Evolutionary conservation across 2,888 invertebrate genomes (phyloP).

Genomic region (Shargacucullia verbasci): DNA sequence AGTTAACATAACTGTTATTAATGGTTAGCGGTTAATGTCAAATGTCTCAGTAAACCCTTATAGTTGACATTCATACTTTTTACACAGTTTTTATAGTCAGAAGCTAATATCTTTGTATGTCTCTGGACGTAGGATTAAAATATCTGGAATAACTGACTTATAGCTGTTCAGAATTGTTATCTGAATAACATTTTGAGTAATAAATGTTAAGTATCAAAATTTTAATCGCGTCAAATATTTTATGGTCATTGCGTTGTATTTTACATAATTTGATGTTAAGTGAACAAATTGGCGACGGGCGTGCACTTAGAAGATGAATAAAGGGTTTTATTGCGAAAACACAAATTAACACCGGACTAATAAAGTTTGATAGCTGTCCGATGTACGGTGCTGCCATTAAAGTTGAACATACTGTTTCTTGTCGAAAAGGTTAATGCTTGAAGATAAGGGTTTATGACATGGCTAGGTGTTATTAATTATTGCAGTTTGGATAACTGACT

Average conservation of each 20-base stretch:
- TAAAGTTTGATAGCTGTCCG: constrained; percentile 17
- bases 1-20: constrained; percentile 42
- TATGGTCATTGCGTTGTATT: constrained; percentile 13
- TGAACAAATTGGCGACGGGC: constrained; percentile 20
- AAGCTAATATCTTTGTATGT: constrained; percentile 28
- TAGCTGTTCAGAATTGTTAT: not conserved
- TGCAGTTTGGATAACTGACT: too few species aligned
- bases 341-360: constrained; percentile 22
- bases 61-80: constrained; percentile 45
- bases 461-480: too few species aligned
- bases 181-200: constrained; percentile 3
- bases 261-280: constrained; percentile 8
- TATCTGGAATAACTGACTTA: constrained; percentile 23
- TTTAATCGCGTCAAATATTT: constrained; percentile 13
- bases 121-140: constrained; percentile 18
- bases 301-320: constrained; percentile 5
- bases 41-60: constrained; percentile 32
- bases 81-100: constrained; percentile 23
- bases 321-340: constrained; percentile 13
- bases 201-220: constrained; percentile 18
- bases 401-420: constrained; percentile 16
- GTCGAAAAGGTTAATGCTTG: constrained; percentile 9
- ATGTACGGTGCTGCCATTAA: constrained; percentile 6
- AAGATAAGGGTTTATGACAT: not conserved
- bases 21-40: constrained; percentile 35